A percentile compares a stretch with the other conserved stretches of the same genome.
Evolutionary conservation across 2,888 invertebrate species (phyloP).

Genomic region (Cylloceria caligata): DNA sequence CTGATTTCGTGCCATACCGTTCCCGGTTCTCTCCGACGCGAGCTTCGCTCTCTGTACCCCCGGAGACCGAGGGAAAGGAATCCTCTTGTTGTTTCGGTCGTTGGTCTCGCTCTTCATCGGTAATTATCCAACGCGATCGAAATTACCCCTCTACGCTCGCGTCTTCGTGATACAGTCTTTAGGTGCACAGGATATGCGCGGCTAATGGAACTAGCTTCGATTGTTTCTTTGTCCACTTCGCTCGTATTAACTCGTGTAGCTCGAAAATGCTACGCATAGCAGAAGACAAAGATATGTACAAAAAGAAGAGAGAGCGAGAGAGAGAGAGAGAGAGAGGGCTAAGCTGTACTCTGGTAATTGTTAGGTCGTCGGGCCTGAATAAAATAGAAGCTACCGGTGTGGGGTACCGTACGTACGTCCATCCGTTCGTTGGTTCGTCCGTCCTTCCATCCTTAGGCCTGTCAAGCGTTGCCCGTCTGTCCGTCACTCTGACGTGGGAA

Average conservation of each 20-base stretch:
- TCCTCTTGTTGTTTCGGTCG: slow-evolving; percentile 39
- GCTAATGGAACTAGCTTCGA: not conserved
- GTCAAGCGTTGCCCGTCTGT: slow-evolving; percentile 80
- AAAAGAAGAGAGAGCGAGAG: slow-evolving; percentile 42
- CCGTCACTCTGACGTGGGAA: slow-evolving; percentile 85
- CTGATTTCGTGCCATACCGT: slow-evolving; percentile 72
- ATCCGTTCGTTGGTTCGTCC: slow-evolving; percentile 75
- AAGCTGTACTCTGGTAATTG: slow-evolving; percentile 79
- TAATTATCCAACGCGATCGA: slow-evolving; percentile 64
- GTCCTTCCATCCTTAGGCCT: slow-evolving; percentile 78
- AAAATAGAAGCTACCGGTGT: slow-evolving; percentile 83
- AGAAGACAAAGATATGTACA: slow-evolving; percentile 49
- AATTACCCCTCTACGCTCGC: slow-evolving; percentile 33
- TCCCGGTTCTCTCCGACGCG: slow-evolving; percentile 39
- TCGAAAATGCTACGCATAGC: slow-evolving; percentile 34
- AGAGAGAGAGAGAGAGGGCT: slow-evolving; percentile 49
- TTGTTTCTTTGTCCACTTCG: slow-evolving; percentile 69
- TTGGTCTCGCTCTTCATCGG: slow-evolving; percentile 56
- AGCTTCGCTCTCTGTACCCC: not conserved
- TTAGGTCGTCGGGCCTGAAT: slow-evolving; percentile 84
- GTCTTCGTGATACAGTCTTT: slow-evolving; percentile 69
- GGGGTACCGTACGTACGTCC: slow-evolving; percentile 51
- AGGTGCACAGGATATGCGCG: slow-evolving; percentile 58
- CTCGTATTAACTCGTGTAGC: slow-evolving; percentile 53
- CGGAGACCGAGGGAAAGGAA: slow-evolving; percentile 5